Evolutionary conservation across 1,140 invertebrate species (phyloP), one percentile per base, ranked within the genome.

Genomic region (Eumeta japonica): DNA sequence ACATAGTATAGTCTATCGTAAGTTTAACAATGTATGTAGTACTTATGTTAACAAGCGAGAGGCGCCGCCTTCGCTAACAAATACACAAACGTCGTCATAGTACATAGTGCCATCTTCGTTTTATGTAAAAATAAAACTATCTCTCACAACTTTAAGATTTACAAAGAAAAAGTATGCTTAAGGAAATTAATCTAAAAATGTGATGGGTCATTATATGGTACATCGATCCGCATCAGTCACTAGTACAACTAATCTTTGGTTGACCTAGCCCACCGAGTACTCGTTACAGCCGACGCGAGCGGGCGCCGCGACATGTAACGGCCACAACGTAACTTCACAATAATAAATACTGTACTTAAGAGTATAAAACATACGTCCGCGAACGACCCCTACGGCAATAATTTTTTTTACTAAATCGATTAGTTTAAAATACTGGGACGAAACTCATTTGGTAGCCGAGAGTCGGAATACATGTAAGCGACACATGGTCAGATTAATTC

Each of bases 1-100:
- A 73, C 68, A 73, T 64, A 61, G 68, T 52, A 71, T 73, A 73
- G 71, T 71, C 66, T 73, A 73, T 73, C 58, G 62, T 68, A 73
- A 62, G 58, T 73, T 70, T 73, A 73, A 73, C 68, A 73, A 73
- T 64, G 57, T 68, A 67, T 60, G 4, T 30, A 12, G 35, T 56
- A 55, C 62, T 65, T 66, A 67, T 37, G 50, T 54, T 55, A 70
- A 70, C 64, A 68, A 62, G 55, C 55, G 50, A 42, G n/a, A n/a
- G n/a, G n/a, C n/a, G n/a, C n/a, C n/a, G n/a, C n/a, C n/a, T n/a
- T n/a, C n/a, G n/a, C n/a, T n/a, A n/a, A n/a, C n/a, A n/a, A n/a
- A n/a, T n/a, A n/a, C n/a, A n/a, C n/a, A n/a, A 68, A 55, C 42
- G 42, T 55, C 57, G 52, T 52, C 55, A 55, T 46, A 71, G 63